phyloP scores from a whole-genome alignment of 2,888 invertebrate genomes.

The Sarcophaga subvicina region DNA sequence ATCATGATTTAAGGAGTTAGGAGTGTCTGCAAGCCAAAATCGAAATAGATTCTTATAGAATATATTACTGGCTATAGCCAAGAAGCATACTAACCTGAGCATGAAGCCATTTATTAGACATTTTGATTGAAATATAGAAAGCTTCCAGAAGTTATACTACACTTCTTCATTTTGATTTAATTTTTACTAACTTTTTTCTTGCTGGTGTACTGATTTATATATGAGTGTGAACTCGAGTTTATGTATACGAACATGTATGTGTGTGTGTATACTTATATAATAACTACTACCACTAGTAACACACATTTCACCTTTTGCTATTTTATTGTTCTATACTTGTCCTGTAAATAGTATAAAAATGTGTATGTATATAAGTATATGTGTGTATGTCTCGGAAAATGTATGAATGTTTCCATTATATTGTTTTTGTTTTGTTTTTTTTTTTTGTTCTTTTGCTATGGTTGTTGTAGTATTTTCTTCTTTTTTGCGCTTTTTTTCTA shows the following conservation, averaged over 20 bases:
- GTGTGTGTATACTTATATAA: background rate
- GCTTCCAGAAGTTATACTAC: too few species aligned
- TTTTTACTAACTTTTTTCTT: constrained; percentile 9
- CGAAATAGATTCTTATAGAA: too few species aligned
- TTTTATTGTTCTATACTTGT: constrained; percentile 32
- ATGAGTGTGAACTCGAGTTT: background rate
- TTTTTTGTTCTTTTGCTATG: background rate
- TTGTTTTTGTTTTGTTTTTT: constrained; percentile 1
- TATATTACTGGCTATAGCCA: too few species aligned
- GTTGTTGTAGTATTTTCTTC: background rate
- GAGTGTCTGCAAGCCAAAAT: too few species aligned
- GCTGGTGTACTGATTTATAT: too few species aligned
- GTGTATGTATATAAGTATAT: background rate
- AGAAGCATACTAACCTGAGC: too few species aligned
- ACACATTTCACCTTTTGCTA: constrained; percentile 57
- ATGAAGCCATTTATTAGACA: too few species aligned
- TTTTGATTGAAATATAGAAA: too few species aligned
- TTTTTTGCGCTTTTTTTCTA: constrained; percentile 4
- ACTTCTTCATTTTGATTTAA: background rate
- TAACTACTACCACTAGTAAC: constrained; percentile 32
- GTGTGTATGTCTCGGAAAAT: constrained; percentile 26
- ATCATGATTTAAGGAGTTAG: too few species aligned
- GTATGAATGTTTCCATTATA: constrained; percentile 36
- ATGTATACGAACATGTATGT: background rate
- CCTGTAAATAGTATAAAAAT: background rate